Conservation (phyloP, 30 jellyfish, hydroid and myxozoan species). For the Aurelia sp. region DNA sequence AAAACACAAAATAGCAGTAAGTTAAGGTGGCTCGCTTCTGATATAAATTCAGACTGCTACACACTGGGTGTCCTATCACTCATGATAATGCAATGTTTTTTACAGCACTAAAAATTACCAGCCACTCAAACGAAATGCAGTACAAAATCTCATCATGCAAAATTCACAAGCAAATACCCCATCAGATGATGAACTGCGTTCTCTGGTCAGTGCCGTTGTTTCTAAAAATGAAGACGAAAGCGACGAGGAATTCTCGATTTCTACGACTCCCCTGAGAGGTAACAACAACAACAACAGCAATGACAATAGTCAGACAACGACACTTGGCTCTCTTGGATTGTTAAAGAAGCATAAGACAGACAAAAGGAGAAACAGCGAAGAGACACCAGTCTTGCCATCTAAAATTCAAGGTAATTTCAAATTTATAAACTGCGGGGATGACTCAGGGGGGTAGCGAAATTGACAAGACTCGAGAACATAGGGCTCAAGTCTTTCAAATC, state of each 20-base stretch:
- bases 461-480: too few relatives aligned
- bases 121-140: neutral
- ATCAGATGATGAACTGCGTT: conserved; percentile 36
- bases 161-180: conserved; percentile 18
- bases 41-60: too few relatives aligned
- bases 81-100: neutral
- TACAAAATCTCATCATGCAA: neutral
- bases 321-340: neutral
- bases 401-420: neutral
- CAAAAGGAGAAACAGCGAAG: neutral
- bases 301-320: neutral
- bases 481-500: too few relatives aligned
- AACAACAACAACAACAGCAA: neutral
- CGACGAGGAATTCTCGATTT: conserved; percentile 52
- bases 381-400: conserved; percentile 11
- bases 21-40: too few relatives aligned
- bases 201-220: conserved; percentile 11
- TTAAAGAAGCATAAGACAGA: neutral
- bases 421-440: too few relatives aligned
- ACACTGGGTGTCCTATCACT: too few relatives aligned
- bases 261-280: conserved; percentile 34
- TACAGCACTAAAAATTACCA: neutral
- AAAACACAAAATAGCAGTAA: too few relatives aligned
- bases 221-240: conserved; percentile 15
- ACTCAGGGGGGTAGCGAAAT: too few relatives aligned